Evolutionary conservation across 2,797 vertebrate genomes (phyloP).

Genomic region (Thripadectes ignobilis): DNA sequence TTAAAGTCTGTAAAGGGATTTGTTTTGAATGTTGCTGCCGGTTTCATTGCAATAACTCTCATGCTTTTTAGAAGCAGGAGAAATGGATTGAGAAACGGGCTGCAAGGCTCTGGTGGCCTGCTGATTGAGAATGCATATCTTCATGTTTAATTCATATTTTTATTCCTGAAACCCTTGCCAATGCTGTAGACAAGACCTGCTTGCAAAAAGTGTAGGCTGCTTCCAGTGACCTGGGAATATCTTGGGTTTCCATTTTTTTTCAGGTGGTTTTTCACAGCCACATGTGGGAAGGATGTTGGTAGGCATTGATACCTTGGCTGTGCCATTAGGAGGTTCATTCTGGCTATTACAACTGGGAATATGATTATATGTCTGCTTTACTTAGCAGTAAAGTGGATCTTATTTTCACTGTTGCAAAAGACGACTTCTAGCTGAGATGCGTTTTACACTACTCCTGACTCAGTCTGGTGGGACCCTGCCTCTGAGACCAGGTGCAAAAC

Average conservation of each 20-base stretch:
- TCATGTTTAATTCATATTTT: neutral
- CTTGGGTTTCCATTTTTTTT: neutral
- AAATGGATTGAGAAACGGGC: neutral
- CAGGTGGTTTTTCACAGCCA: neutral
- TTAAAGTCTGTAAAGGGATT: constrained; percentile 41
- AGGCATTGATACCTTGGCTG: neutral
- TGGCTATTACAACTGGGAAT: neutral
- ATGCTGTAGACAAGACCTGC: neutral
- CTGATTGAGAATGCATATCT: neutral
- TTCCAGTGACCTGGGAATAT: neutral
- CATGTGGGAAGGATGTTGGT: fast-evolving
- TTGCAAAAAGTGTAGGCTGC: neutral
- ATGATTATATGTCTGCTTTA: neutral
- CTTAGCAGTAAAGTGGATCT: neutral
- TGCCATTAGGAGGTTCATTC: neutral
- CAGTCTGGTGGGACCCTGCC: fast-evolving
- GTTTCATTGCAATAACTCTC: neutral
- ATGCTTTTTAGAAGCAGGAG: neutral
- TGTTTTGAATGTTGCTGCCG: constrained; percentile 29
- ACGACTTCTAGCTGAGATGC: fast-evolving
- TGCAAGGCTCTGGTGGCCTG: neutral
- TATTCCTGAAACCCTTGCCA: neutral
- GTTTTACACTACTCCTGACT: neutral
- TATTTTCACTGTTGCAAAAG: neutral
- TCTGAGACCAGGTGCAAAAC: neutral